Evolutionary conservation across 1,140 invertebrate species (phyloP), one percentile per base, ranked within the genome.

Genomic region (Berghia stephanieae): DNA sequence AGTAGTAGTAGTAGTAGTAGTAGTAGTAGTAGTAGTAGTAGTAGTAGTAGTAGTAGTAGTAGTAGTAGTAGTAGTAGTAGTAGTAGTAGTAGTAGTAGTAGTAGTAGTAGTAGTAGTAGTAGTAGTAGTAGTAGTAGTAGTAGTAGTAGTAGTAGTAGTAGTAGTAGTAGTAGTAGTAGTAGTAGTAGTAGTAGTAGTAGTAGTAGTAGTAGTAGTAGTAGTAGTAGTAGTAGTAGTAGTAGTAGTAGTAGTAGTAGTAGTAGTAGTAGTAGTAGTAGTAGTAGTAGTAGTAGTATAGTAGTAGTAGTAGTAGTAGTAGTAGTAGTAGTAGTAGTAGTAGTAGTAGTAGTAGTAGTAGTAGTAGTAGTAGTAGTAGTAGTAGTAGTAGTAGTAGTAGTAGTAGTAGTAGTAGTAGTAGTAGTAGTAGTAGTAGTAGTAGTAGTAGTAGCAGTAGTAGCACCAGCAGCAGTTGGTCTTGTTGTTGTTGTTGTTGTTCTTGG

Each of bases 1-100:
- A n/a, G n/a, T n/a, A n/a, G 46, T 24, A 52, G 46, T 24, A 52
- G 46, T 24, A 52, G 46, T 52, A 52, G 46, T 52, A 52, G 46
- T 52, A 52, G 46, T 52, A 52, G 46, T 52, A 52, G 46, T 52
- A 52, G 46, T 52, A 52, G 46, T 52, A 52, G 46, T 52, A 52
- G 46, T 52, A 52, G 46, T 52, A 52, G 46, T 24, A 52, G 46
- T 24, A 52, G 46, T 24, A 52, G 46, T 24, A 52, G 46, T 24
- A 52, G 46, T 24, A 52, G 46, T 24, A 52, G 46, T 24, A 52
- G 46, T 24, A 52, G 46, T 24, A 52, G 46, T 24, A 52, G 46
- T 24, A 52, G 46, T 24, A 52, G 46, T 24, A 52, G 46, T 24
- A 52, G 46, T 24, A 52, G 46, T 24, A 52, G 46, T 24, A 52